Evolutionary conservation across 2,888 invertebrate genomes (phyloP).

Genomic region (Oxyscelio sp.): DNA sequence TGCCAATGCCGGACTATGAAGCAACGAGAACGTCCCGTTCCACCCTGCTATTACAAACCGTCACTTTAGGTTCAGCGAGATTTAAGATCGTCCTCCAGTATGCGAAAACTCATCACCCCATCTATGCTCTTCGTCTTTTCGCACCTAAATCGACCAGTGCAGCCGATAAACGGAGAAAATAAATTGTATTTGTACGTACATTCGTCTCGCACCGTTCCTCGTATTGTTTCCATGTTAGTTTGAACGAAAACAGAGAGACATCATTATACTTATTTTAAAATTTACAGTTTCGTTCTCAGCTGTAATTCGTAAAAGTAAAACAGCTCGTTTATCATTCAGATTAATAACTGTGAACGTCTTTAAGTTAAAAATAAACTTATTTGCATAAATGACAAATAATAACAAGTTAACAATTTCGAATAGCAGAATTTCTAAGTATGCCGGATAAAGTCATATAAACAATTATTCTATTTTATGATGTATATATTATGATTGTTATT

Average conservation of each 20-base stretch:
- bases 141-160: constrained; percentile 67
- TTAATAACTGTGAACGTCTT: not conserved
- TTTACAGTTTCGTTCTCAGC: constrained; percentile 23
- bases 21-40: constrained; percentile 69
- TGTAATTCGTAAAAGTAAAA: constrained; percentile 4
- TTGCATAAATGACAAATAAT: too few species aligned
- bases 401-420: too few species aligned
- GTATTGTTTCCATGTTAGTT: constrained; percentile 47
- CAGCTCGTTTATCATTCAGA: not conserved
- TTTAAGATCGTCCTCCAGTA: constrained; percentile 82
- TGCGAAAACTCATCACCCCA: constrained; percentile 84
- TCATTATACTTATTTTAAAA: constrained; percentile 29
- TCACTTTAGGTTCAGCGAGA: constrained; percentile 81
- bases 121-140: constrained; percentile 65
- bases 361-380: too few species aligned
- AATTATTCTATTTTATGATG: too few species aligned
- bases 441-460: too few species aligned
- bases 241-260: constrained; percentile 19
- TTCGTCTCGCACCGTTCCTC: constrained; percentile 58
- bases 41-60: constrained; percentile 82
- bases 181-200: constrained; percentile 65
- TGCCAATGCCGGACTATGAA: constrained; percentile 85
- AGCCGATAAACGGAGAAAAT: constrained; percentile 67
- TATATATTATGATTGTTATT: not conserved
- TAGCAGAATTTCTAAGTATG: too few species aligned